phyloP scores from a whole-genome alignment of 2,888 invertebrate genomes.

The Heliconius erato region DNA sequence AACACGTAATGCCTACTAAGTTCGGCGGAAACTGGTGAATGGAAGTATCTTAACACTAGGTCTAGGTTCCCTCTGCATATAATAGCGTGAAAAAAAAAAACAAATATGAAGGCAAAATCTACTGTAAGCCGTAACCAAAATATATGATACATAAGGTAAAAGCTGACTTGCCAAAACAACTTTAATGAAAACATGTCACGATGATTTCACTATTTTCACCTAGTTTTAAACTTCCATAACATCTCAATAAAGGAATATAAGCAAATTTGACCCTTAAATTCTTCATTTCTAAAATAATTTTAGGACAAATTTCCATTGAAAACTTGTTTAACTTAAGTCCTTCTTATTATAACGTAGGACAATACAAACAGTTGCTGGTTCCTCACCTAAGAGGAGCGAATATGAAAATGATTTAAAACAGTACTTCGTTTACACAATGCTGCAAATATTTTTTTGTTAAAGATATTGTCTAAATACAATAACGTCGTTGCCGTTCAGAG shows the following conservation, averaged over 20 bases:
- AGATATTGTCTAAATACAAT: neutral
- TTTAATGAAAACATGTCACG: constrained; percentile 45
- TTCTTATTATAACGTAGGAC: constrained; percentile 2
- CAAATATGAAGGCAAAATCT: neutral
- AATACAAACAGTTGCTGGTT: constrained; percentile 36
- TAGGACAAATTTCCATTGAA: neutral
- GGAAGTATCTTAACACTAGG: too few species aligned
- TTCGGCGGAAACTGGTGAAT: too few species aligned
- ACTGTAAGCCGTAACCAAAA: neutral
- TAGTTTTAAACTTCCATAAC: neutral
- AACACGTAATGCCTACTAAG: too few species aligned
- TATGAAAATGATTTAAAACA: constrained; percentile 17
- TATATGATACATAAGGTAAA: constrained; percentile 21
- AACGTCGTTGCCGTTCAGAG: neutral
- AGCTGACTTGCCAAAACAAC: constrained; percentile 46
- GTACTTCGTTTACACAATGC: neutral
- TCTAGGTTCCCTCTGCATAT: too few species aligned
- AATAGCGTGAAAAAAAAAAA: too few species aligned
- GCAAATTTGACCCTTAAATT: neutral
- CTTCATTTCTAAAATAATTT: neutral
- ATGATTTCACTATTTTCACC: constrained; percentile 29
- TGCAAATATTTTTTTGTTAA: neutral
- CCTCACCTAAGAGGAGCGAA: constrained; percentile 25
- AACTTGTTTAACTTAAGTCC: neutral
- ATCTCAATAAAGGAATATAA: neutral